A percentile compares a stretch with the other conserved stretches of the same genome.
phyloP scores from a whole-genome alignment of 1,140 invertebrate species.

The Calephelis virginiensis region DNA sequence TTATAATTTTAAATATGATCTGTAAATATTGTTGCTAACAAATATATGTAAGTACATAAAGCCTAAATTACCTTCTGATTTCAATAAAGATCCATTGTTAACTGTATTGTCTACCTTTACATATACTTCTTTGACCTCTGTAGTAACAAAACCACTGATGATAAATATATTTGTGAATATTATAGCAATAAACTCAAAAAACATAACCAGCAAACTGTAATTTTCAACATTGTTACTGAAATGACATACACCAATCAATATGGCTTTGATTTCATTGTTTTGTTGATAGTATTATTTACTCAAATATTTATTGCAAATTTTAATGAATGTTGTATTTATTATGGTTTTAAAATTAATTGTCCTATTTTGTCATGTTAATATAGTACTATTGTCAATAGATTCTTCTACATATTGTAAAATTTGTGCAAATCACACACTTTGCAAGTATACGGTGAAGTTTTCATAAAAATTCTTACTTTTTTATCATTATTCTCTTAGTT shows the following conservation, averaged over 20 bases:
- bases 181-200: slow-evolving; percentile 20
- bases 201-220: slow-evolving; percentile 4
- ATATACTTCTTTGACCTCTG: background rate
- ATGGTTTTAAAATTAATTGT: slow-evolving; percentile 20
- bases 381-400: background rate
- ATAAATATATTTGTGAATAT: slow-evolving; percentile 18
- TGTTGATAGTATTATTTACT: background rate
- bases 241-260: slow-evolving; percentile 8
- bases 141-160: background rate
- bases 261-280: slow-evolving; percentile 6
- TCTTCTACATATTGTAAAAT: slow-evolving; percentile 48
- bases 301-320: slow-evolving; percentile 8
- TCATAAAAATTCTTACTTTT: background rate
- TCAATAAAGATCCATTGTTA: background rate
- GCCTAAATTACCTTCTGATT: background rate
- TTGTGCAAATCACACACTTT: slow-evolving; percentile 54
- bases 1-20: too few relatives aligned
- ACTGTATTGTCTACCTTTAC: background rate
- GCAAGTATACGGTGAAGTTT: slow-evolving; percentile 44
- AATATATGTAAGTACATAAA: background rate
- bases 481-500: background rate
- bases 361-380: slow-evolving; percentile 13
- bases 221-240: slow-evolving; percentile 5
- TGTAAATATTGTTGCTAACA: too few relatives aligned
- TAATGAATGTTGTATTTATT: slow-evolving; percentile 18